A percentile compares a stretch with the other conserved stretches of the same genome.
Conservation (phyloP, 35 echinoderm and acorn worm genomes). For the Chiridota heheva region DNA sequence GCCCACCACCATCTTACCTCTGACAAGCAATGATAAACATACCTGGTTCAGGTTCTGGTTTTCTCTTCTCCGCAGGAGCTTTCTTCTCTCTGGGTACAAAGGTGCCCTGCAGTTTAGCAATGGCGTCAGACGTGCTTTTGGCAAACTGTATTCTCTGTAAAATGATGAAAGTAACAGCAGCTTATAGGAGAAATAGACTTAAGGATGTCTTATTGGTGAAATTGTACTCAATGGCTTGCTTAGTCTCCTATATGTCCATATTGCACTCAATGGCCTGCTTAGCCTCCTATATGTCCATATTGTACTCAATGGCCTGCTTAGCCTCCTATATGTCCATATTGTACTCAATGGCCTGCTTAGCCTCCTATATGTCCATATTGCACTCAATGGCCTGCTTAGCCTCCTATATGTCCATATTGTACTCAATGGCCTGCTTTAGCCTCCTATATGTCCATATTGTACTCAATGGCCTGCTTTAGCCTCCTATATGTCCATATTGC, state of each 20-base stretch:
- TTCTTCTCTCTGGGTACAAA: conserved; percentile 88
- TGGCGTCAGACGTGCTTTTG: conserved; percentile 82
- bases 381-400: too few species aligned
- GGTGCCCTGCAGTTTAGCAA: conserved; percentile 94
- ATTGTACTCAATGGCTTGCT: not conserved
- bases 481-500: too few species aligned
- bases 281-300: too few species aligned
- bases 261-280: not conserved
- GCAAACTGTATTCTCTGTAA: conserved; percentile 92
- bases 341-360: too few species aligned
- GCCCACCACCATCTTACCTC: too few species aligned
- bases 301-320: too few species aligned
- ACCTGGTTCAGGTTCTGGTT: conserved; percentile 74
- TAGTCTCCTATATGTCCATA: not conserved
- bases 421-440: too few species aligned
- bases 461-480: too few species aligned
- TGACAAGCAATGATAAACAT: conserved; percentile 10
- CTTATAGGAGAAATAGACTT: not conserved
- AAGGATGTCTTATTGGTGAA: not conserved
- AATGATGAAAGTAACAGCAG: not conserved
- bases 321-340: too few species aligned
- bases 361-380: too few species aligned
- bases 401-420: too few species aligned
- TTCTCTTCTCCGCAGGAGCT: conserved; percentile 77
- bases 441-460: too few species aligned